These are phyloP conservation scores for Drosophila mimetica DNA, from an alignment of 2,888 invertebrate genomes.

Conservation along the genomic window DNA sequence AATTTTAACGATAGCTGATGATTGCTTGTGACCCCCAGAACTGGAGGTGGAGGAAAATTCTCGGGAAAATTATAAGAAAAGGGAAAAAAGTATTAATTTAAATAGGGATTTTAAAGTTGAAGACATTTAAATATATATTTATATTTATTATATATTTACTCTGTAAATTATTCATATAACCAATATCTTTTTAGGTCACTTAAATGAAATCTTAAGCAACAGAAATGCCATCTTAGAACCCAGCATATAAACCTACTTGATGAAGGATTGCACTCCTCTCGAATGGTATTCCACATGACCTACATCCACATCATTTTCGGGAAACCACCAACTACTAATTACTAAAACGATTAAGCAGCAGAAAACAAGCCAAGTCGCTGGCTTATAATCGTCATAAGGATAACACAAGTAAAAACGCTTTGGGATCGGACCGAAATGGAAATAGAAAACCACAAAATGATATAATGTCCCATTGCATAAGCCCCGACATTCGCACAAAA, in stretches of 20 bases:
- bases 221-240: neutral
- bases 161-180: no score
- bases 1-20: conserved; percentile 32
- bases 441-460: conserved; percentile 65
- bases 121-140: no score
- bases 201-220: neutral
- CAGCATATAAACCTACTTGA: conserved; percentile 1
- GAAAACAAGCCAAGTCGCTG: conserved; percentile 8
- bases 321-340: conserved; percentile 39
- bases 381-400: conserved; percentile 24
- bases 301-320: conserved; percentile 15
- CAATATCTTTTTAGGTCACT: no score
- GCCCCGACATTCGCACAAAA: conserved; percentile 23
- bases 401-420: conserved; percentile 25
- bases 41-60: neutral
- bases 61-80: neutral
- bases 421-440: conserved; percentile 26
- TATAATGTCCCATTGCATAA: conserved; percentile 50
- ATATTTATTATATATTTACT: no score
- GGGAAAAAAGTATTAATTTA: no score
- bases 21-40: conserved; percentile 10
- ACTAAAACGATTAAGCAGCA: conserved; percentile 39
- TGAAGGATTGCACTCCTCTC: conserved; percentile 3
- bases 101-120: no score
- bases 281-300: conserved; percentile 14